Evolutionary conservation across 2,888 invertebrate genomes (phyloP), one percentile per base, ranked within the genome.

Genomic region (Chymomyza fuscimana): DNA sequence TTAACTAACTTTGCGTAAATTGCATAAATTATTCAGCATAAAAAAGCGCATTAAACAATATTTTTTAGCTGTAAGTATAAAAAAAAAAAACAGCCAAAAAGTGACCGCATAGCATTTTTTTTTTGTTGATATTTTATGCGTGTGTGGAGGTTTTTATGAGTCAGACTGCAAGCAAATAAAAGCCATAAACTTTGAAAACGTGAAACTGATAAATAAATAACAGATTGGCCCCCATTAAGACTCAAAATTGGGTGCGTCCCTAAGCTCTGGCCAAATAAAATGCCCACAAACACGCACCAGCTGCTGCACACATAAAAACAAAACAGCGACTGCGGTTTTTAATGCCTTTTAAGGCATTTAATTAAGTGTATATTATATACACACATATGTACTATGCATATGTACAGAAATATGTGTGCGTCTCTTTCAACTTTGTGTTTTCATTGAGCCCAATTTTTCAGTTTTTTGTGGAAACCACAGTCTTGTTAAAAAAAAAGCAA

Each of bases 321-420:
- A 74, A 79, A 60, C n/a, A 65, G 65, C 58, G 61, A 65, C 62
- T 60, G 29, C 7, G 32, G 32, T 71, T 67, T 72, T 73, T 4
- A 52, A n/a, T 32, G 65, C 76, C 76, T 68, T 75, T 76, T 71
- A 76, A 65, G 74, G 67, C 32, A 32, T 73, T 76, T 71, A 71
- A 71, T 75, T 71, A 60, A 74, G 64, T 51, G 73, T 73, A 61
- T 73, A 66, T 32, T 32, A 32, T 32, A 32, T 32, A 32, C 32
- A 32, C 7, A 32, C 32, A 32, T 32, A 32, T 32, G 6, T 32
- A 7, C 6, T 32, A 9, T 73, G 67, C 61, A 58, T 19, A 52
- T 22, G 63, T 15, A 40, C 1, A 5, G 32, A 5, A 36, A 46
- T 46, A 51, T 73, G 69, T 67, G 58, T 70, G 65, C 65, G 67